A percentile compares a stretch with the other conserved stretches of the same genome.
These are phyloP conservation scores for Clarias batrachus DNA, from an alignment of 2,113 vertebrate species.

Conservation along the genomic window DNA sequence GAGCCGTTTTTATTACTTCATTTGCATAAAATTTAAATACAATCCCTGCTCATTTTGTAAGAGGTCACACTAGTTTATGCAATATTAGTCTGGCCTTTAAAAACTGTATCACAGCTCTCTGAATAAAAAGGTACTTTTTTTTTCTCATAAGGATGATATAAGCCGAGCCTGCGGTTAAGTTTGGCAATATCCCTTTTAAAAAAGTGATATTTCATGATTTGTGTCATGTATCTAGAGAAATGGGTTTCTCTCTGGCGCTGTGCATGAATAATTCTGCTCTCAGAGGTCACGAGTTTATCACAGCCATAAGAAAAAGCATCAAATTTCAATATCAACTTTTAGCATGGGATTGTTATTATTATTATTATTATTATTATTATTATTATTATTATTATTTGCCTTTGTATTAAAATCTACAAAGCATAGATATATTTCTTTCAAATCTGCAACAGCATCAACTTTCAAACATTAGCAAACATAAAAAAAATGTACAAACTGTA, in stretches of 20 bases:
- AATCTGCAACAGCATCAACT: no score
- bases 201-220: neutral
- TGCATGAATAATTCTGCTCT: constrained; percentile 1
- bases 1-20: neutral
- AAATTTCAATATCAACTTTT: neutral
- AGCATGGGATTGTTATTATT: neutral
- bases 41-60: neutral
- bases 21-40: neutral
- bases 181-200: neutral
- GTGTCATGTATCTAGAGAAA: constrained; percentile 3
- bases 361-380: no score
- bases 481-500: neutral
- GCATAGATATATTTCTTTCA: neutral
- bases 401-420: neutral
- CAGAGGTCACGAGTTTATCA: constrained; percentile 3
- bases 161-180: neutral
- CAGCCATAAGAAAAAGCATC: neutral
- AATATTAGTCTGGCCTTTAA: neutral
- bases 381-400: neutral
- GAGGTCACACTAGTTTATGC: neutral
- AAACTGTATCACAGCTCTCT: neutral
- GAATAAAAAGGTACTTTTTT: neutral
- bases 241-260: neutral
- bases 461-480: neutral
- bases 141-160: neutral